A percentile compares a stretch with the other conserved stretches of the same genome.
Conservation (phyloP, 2,797 vertebrate genomes). For the Semaprochilodus insignis region DNA sequence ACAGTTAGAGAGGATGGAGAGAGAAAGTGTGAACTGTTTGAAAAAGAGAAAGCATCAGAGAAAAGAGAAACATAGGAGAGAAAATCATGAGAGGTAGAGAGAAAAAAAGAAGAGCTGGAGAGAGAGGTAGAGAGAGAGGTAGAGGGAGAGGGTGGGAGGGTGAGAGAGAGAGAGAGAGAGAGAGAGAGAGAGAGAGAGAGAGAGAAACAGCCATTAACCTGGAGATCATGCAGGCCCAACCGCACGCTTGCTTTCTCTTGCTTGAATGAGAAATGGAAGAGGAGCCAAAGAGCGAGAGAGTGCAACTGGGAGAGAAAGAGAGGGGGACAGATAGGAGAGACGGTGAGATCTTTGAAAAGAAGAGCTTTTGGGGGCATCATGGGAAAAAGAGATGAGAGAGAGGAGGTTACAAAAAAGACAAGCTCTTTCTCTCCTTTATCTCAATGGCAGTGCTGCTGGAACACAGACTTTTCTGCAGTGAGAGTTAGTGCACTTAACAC, state of each 20-base stretch:
- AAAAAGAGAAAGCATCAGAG: too few species aligned
- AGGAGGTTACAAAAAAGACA: slow-evolving; percentile 21
- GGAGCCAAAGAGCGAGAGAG: slow-evolving; percentile 29
- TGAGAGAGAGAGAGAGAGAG: background rate
- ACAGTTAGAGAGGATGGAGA: too few species aligned
- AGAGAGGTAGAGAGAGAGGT: too few species aligned
- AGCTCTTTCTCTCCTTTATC: slow-evolving; percentile 16
- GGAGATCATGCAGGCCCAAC: background rate
- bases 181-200: background rate
- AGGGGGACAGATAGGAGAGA: slow-evolving; percentile 2
- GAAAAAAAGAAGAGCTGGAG: too few species aligned
- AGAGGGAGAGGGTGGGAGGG: background rate
- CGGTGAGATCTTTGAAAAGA: slow-evolving; percentile 3
- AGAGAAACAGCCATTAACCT: slow-evolving; percentile 9
- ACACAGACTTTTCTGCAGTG: slow-evolving; percentile 50
- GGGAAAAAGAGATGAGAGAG: slow-evolving; percentile 28
- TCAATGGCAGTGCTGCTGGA: slow-evolving; percentile 39
- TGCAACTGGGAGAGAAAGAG: slow-evolving; percentile 12
- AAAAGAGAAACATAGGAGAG: too few species aligned
- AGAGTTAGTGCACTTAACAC: slow-evolving; percentile 68
- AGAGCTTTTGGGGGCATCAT: slow-evolving; percentile 1
- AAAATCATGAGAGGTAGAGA: too few species aligned
- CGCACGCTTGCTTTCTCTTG: background rate
- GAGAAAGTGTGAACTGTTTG: too few species aligned
- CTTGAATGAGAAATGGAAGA: slow-evolving; percentile 10